Conservation (phyloP, 92 coral and sea anemone genomes). For the Porites lobata region DNA sequence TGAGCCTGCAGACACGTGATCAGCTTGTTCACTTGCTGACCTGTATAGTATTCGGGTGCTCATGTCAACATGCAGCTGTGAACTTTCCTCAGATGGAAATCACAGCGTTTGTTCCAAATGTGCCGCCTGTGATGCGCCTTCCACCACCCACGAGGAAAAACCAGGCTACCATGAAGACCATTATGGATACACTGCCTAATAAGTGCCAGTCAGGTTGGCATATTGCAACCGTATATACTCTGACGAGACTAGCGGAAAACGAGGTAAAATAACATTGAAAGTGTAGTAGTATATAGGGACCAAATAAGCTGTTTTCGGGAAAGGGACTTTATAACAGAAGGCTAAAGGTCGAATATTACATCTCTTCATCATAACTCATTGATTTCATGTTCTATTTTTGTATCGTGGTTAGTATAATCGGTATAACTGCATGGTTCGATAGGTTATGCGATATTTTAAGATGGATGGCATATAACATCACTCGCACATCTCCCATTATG, state of each 20-base stretch:
- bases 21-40: slow-evolving; percentile 77
- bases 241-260: slow-evolving; percentile 76
- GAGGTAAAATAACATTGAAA: slow-evolving; percentile 50
- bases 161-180: slow-evolving; percentile 61
- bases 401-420: no score
- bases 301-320: background rate
- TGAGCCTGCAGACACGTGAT: slow-evolving; percentile 67
- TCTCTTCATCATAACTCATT: background rate
- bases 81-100: slow-evolving; percentile 87
- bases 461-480: no score
- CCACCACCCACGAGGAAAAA: slow-evolving; percentile 88
- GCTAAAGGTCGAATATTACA: background rate
- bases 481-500: no score
- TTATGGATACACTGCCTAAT: slow-evolving; percentile 80
- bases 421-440: no score
- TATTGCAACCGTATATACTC: slow-evolving; percentile 69
- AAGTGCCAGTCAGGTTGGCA: slow-evolving; percentile 77
- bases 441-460: no score
- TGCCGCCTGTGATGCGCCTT: slow-evolving; percentile 85
- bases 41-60: slow-evolving; percentile 78
- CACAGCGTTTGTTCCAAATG: slow-evolving; percentile 83
- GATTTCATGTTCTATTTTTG: no score
- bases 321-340: background rate
- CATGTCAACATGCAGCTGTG: slow-evolving; percentile 94
- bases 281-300: no score